Conservation (phyloP, 2,797 vertebrate genomes). For the Amblyraja radiata region DNA sequence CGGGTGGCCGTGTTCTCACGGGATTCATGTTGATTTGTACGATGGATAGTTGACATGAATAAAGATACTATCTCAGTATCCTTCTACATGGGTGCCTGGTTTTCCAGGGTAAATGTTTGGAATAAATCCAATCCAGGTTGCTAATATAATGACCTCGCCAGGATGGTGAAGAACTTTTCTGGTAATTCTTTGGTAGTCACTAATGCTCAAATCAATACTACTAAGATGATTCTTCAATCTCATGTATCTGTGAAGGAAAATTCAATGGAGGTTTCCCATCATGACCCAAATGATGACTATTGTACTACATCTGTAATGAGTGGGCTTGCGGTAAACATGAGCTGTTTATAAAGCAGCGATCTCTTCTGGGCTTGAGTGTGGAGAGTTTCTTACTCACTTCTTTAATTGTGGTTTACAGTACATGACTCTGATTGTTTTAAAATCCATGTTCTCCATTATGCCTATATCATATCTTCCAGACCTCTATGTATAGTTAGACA, state of each 20-base stretch:
- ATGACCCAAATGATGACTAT: neutral
- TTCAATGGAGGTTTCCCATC: neutral
- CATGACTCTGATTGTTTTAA: too few relatives aligned
- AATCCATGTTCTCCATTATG: neutral
- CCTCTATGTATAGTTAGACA: neutral
- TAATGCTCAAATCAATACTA: neutral
- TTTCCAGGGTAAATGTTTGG: neutral
- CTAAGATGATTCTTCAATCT: neutral
- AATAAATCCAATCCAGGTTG: neutral
- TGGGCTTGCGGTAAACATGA: neutral
- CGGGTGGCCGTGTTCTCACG: neutral
- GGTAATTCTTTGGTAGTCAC: neutral
- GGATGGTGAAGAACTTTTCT: neutral
- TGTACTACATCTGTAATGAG: neutral
- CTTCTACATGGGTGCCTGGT: neutral
- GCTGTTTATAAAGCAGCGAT: neutral
- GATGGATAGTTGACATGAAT: neutral
- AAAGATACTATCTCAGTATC: neutral
- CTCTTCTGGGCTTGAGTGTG: neutral
- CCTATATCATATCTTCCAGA: neutral
- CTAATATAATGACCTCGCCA: neutral
- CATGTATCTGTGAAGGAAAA: neutral
- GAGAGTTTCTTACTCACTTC: neutral
- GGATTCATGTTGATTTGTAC: neutral
- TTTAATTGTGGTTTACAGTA: neutral